These are phyloP conservation scores for Formica aserva DNA, from an alignment of 2,888 invertebrate genomes.

Conservation along the genomic window DNA sequence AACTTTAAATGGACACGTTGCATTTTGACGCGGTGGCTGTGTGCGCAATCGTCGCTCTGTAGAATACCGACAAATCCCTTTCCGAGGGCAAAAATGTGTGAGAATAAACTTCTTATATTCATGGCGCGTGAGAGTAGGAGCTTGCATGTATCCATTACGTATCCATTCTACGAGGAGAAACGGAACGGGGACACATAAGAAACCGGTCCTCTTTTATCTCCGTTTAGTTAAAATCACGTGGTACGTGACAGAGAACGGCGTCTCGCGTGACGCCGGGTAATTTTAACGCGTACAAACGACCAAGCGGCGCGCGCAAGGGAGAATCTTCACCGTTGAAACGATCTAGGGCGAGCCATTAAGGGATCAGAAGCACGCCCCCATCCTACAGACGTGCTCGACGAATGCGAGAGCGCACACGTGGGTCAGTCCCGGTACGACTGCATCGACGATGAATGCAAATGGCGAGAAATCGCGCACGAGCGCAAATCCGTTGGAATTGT, in stretches of 20 bases:
- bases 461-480: not conserved
- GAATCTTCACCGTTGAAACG: conserved; percentile 9
- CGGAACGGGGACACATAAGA: conserved; percentile 45
- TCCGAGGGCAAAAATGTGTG: conserved; percentile 29
- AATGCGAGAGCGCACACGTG: conserved; percentile 38
- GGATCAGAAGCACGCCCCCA: conserved; percentile 31
- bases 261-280: conserved; percentile 35
- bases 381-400: conserved; percentile 4
- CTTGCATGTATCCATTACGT: conserved; percentile 32
- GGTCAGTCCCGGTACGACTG: conserved; percentile 15
- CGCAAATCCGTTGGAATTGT: not conserved
- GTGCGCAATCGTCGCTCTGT: not conserved
- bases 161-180: conserved; percentile 38
- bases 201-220: conserved; percentile 42
- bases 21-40: not conserved
- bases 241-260: conserved; percentile 41
- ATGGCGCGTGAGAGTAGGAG: conserved; percentile 34
- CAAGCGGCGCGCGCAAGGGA: conserved; percentile 2
- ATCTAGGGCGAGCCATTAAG: conserved; percentile 34
- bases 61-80: conserved; percentile 18
- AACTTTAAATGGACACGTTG: not conserved
- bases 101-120: conserved; percentile 57
- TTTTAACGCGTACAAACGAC: conserved; percentile 53
- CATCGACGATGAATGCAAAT: conserved; percentile 41
- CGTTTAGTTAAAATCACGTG: conserved; percentile 47